Percentiles rank a stretch among this genome's conserved stretches.
These are phyloP conservation scores for Cephus spinipes DNA, from an alignment of 2,888 invertebrate species.

Conservation along the genomic window DNA sequence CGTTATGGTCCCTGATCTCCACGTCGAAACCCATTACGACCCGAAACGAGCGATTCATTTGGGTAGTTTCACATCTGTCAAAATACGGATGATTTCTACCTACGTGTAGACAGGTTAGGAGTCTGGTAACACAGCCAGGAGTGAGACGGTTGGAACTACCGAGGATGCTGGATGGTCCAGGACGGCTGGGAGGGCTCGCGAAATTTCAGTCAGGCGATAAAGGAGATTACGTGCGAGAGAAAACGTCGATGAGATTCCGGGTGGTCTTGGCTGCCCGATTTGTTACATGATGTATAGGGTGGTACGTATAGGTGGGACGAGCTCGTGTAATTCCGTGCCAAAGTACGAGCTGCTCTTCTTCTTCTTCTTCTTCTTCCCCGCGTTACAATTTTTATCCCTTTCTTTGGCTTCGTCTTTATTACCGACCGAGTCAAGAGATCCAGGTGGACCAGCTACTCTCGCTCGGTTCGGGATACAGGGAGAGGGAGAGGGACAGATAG, in stretches of 20 bases:
- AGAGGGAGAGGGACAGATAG: slow-evolving; percentile 8
- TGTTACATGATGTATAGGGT: background rate
- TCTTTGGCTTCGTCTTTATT: background rate
- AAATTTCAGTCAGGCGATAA: background rate
- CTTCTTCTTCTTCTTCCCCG: background rate
- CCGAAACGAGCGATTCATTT: slow-evolving; percentile 34
- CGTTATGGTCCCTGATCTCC: slow-evolving; percentile 18
- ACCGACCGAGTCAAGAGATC: background rate
- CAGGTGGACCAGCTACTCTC: background rate
- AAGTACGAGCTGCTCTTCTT: background rate
- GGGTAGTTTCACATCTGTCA: slow-evolving; percentile 43
- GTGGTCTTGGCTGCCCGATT: background rate
- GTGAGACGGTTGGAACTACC: background rate
- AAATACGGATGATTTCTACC: slow-evolving; percentile 48
- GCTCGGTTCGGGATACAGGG: background rate
- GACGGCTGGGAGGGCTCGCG: background rate
- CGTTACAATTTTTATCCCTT: background rate
- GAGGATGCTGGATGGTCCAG: background rate
- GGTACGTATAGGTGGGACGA: background rate
- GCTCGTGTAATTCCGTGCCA: background rate
- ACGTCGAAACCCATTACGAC: slow-evolving; percentile 43
- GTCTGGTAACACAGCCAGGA: slow-evolving; percentile 10
- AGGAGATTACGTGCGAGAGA: background rate
- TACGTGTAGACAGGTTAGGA: slow-evolving; percentile 24
- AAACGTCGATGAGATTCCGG: background rate